Percentiles rank a stretch among this genome's conserved stretches.
Evolutionary conservation across 2,888 invertebrate species (phyloP).

Genomic region (Thera obeliscata): DNA sequence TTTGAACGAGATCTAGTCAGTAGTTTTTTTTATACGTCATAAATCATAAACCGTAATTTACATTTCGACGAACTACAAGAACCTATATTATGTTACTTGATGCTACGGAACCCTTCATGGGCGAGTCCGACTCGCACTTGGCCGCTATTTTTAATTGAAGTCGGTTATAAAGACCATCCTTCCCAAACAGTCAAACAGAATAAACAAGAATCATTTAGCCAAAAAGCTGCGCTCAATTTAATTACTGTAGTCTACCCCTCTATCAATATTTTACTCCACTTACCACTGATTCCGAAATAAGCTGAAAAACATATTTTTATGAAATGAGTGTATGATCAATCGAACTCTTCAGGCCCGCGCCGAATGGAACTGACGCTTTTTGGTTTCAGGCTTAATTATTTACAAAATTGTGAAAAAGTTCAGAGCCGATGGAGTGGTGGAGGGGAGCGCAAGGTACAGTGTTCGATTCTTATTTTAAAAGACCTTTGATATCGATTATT

Average conservation of each 20-base stretch:
- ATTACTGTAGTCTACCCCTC: not conserved
- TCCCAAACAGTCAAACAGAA: not conserved
- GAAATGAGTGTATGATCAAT: conserved; percentile 37
- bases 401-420: conserved; percentile 74
- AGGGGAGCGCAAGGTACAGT: conserved; percentile 4
- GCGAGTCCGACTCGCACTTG: no score
- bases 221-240: not conserved
- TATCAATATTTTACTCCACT: conserved; percentile 5
- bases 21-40: no score
- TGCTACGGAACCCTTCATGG: no score
- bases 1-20: no score
- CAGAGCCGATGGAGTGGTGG: conserved; percentile 30
- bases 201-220: not conserved
- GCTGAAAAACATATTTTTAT: conserved; percentile 31
- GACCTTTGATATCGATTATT: not conserved
- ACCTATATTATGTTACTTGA: no score
- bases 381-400: conserved; percentile 81
- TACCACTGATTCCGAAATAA: conserved; percentile 10
- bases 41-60: no score
- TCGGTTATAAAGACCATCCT: no score
- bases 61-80: no score
- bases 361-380: conserved; percentile 76
- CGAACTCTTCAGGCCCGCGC: conserved; percentile 42
- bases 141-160: no score
- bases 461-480: conserved; percentile 47